Evolutionary conservation across 2,888 invertebrate genomes (phyloP), one percentile per base, ranked within the genome.

Genomic region (Stenoptilia bipunctidactyla): DNA sequence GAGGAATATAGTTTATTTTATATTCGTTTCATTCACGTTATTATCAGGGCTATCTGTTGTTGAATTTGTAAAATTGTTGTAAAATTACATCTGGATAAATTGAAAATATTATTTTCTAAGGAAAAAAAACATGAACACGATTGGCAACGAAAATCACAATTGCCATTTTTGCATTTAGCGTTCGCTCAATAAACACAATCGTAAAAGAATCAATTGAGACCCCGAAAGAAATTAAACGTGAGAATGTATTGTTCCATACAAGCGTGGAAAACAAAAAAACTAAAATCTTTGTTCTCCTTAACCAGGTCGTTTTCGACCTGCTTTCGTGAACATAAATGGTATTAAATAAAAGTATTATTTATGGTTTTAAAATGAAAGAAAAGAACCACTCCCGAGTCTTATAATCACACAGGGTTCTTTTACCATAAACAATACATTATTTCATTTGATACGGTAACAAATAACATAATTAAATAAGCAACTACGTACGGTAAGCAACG

Each of bases 241-340:
- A 80, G 83, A 82, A 83, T 69, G 77, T 79, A 82, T 83, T 82
- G 83, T 83, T 82, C 71, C 75, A 70, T 74, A 72, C 61, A 61
- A 68, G 71, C 75, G 76, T 66, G 68, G 73, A 80, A 70, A 72
- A 79, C 77, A 77, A 80, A 70, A 72, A 79, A 77, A 77, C 66
- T 62, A 75, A 71, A 74, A 74, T 66, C 60, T 60, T 59, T 64
- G 67, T 71, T 69, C 66, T 72, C 66, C 66, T 72, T 76, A 75
- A 79, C 75, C 76, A 70, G 76, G 57, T 82, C 82, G 79, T 82
- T 82, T 72, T 72, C 80, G 76, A 79, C 69, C 71, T 68, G 72
- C 71, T 77, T 73, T 76, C 61, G 68, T 61, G 68, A 70, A 72
- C 76, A 71, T 77, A 73, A 77, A 74, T 68, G 65, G 67, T 66